These are phyloP conservation scores for Tinea trinotella DNA, from an alignment of 2,888 invertebrate genomes.

Conservation along the genomic window DNA sequence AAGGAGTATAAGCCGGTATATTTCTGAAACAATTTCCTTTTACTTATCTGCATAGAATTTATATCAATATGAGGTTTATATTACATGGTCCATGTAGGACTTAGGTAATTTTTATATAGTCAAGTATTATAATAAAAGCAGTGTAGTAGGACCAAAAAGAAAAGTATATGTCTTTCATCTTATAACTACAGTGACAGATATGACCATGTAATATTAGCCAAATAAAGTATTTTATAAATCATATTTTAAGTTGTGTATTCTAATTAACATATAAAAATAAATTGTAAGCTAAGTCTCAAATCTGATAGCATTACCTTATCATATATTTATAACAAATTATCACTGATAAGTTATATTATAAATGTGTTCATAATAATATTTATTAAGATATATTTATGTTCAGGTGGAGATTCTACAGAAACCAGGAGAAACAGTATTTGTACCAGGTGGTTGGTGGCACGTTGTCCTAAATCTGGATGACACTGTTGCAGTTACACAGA, in stretches of 20 bases:
- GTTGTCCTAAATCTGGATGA: constrained; percentile 97
- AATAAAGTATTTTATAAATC: too few relatives aligned
- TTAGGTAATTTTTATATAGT: too few relatives aligned
- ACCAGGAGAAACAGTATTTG: constrained; percentile 98
- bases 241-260: too few relatives aligned
- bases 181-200: too few relatives aligned
- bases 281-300: constrained; percentile 27
- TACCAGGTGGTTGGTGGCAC: constrained; percentile 99
- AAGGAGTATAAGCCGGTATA: constrained; percentile 89
- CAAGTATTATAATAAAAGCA: too few relatives aligned
- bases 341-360: not conserved
- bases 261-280: too few relatives aligned
- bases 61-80: not conserved
- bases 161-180: too few relatives aligned
- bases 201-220: too few relatives aligned
- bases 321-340: not conserved
- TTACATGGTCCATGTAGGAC: too few relatives aligned
- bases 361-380: not conserved
- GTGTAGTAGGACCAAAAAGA: too few relatives aligned
- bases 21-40: constrained; percentile 24
- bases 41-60: not conserved
- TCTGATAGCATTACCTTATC: not conserved
- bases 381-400: not conserved
- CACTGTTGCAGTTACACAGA: constrained; percentile 98
- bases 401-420: constrained; percentile 93